A percentile compares a stretch with the other conserved stretches of the same genome.
phyloP scores from a whole-genome alignment of 2,113 vertebrate genomes.

The Sinocyclocheilus grahami region DNA sequence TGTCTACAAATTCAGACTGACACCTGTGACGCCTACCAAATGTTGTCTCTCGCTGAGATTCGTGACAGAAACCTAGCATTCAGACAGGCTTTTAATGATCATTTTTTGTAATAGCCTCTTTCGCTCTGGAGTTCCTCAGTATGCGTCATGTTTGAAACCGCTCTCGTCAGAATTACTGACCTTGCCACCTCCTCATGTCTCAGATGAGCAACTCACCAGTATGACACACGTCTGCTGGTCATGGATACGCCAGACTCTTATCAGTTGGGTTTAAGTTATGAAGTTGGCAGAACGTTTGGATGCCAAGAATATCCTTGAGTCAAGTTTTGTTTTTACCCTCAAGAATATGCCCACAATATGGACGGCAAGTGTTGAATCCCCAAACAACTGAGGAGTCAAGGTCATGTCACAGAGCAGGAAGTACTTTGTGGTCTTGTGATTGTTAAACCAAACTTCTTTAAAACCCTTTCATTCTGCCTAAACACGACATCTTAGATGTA shows the following conservation, averaged over 20 bases:
- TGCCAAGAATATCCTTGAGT: constrained; percentile 23
- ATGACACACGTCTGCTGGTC: constrained; percentile 7
- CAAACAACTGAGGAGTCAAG: constrained; percentile 51
- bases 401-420: constrained; percentile 36
- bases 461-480: neutral
- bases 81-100: neutral
- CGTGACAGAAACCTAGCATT: neutral
- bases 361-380: constrained; percentile 44
- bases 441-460: neutral
- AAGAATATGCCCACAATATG: constrained; percentile 36
- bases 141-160: constrained; percentile 1
- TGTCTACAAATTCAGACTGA: neutral
- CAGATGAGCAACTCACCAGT: neutral
- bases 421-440: neutral
- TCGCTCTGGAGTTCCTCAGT: neutral
- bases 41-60: neutral
- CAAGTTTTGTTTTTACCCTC: constrained; percentile 38
- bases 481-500: neutral
- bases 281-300: neutral
- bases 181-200: constrained; percentile 15
- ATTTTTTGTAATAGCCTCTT: neutral
- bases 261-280: neutral
- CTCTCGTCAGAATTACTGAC: constrained; percentile 8
- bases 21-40: neutral
- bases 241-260: neutral